Percentiles rank a stretch among this genome's conserved stretches.
phyloP scores from a whole-genome alignment of 1,140 invertebrate genomes.

The Cepaea nemoralis region DNA sequence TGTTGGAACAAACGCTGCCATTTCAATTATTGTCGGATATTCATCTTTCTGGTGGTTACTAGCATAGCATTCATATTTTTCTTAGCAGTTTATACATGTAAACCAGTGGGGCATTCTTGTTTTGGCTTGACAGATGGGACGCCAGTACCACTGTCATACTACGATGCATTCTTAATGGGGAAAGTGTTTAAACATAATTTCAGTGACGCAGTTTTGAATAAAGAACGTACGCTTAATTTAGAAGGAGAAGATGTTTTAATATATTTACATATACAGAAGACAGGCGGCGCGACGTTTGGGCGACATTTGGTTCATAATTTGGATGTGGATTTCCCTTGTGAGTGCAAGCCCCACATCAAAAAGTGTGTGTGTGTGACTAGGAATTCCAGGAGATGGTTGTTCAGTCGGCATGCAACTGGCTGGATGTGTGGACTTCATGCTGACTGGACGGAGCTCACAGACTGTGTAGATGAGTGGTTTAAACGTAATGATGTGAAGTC shows the following conservation, averaged over 20 bases:
- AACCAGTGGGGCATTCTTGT: not conserved
- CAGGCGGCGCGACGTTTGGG: slow-evolving; percentile 91
- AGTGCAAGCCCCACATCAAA: slow-evolving; percentile 59
- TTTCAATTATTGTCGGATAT: slow-evolving; percentile 12
- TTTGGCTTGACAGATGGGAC: not conserved
- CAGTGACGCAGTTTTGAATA: slow-evolving; percentile 8
- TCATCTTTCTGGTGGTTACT: slow-evolving; percentile 2
- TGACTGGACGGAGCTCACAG: slow-evolving; percentile 97
- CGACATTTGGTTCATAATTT: slow-evolving; percentile 93
- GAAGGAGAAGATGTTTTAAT: slow-evolving; percentile 88
- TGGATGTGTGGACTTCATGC: slow-evolving; percentile 99
- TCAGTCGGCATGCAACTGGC: slow-evolving; percentile 97
- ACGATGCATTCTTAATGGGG: not conserved
- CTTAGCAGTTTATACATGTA: slow-evolving; percentile 18
- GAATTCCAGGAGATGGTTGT: slow-evolving; percentile 82
- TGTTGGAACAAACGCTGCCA: not conserved
- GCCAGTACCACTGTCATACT: not conserved
- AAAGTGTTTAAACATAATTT: slow-evolving; percentile 27
- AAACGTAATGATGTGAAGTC: slow-evolving; percentile 44
- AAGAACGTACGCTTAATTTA: not conserved
- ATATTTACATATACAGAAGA: slow-evolving; percentile 98
- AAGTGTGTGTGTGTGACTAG: slow-evolving; percentile 65
- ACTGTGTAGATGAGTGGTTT: slow-evolving; percentile 72
- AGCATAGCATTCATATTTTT: not conserved
- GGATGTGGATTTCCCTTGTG: slow-evolving; percentile 77